Percentiles rank a stretch among this genome's conserved stretches.
phyloP scores from a whole-genome alignment of 2,888 invertebrate species.

The Lithodes maja region DNA sequence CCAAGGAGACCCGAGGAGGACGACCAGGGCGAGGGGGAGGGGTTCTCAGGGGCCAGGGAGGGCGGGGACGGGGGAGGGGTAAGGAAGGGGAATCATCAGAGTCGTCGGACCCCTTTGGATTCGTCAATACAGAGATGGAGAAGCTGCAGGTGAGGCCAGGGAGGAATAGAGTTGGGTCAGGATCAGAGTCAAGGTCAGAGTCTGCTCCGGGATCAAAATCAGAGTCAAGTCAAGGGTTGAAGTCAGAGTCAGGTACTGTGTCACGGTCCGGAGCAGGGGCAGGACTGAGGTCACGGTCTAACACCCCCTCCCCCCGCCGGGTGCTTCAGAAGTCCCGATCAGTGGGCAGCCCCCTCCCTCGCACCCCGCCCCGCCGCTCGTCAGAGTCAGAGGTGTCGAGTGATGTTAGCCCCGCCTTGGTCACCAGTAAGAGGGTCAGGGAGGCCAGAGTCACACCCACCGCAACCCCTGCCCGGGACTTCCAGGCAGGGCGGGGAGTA shows the following conservation, averaged over 20 bases:
- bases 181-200: not conserved
- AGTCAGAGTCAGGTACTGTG: not conserved
- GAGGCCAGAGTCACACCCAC: conserved; percentile 12
- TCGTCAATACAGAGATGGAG: conserved; percentile 60
- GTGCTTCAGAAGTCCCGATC: conserved; percentile 18
- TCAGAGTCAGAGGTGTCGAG: conserved; percentile 29
- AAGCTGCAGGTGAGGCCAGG: conserved; percentile 46
- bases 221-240: not conserved
- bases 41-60: not conserved
- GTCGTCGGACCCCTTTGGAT: conserved; percentile 53
- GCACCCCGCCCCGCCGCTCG: conserved; percentile 27
- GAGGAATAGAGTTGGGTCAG: conserved; percentile 9
- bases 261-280: not conserved
- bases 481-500: not conserved
- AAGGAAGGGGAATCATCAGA: conserved; percentile 25
- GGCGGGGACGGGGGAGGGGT: conserved; percentile 4
- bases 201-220: not conserved
- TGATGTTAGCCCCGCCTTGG: conserved; percentile 7
- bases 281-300: conserved; percentile 36
- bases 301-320: conserved; percentile 34
- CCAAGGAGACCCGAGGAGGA: conserved; percentile 3
- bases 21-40: not conserved
- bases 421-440: conserved; percentile 5
- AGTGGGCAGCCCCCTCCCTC: conserved; percentile 3
- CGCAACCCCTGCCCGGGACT: not conserved